phyloP scores from a whole-genome alignment of 2,113 vertebrate species.

The Oreotrochilus melanogaster region DNA sequence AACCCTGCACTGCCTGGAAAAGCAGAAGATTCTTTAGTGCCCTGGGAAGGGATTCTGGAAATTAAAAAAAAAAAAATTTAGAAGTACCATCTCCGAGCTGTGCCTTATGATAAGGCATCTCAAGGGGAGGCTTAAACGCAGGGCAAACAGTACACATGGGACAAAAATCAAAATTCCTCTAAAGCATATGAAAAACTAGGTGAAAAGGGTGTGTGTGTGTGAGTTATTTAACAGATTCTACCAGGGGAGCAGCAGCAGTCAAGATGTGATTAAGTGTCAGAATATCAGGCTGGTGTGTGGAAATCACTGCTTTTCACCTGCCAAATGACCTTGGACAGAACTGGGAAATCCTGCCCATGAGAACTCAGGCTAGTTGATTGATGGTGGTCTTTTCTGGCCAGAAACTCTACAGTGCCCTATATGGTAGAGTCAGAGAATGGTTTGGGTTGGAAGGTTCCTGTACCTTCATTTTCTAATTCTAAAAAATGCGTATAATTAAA shows the following conservation, averaged over 20 bases:
- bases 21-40: not conserved
- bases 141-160: not conserved
- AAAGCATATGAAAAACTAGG: not conserved
- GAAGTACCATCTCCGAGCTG: not conserved
- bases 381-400: not conserved
- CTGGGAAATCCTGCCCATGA: not conserved
- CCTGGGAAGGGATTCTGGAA: not conserved
- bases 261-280: conserved; percentile 44
- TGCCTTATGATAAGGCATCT: not conserved
- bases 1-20: not conserved
- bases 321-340: not conserved
- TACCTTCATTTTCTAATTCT: not conserved
- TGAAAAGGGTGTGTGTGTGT: not conserved
- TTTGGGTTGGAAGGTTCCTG: not conserved
- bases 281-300: conserved; percentile 7
- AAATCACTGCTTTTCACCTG: conserved; percentile 43
- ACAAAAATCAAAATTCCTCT: not conserved
- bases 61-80: not conserved
- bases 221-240: conserved; percentile 49
- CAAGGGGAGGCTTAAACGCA: conserved; percentile 16
- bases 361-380: not conserved
- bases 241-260: not conserved
- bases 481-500: not conserved
- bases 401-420: not conserved
- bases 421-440: not conserved